Evolutionary conservation across 2,113 vertebrate species (phyloP).

Genomic region (Vireo altiloquus): DNA sequence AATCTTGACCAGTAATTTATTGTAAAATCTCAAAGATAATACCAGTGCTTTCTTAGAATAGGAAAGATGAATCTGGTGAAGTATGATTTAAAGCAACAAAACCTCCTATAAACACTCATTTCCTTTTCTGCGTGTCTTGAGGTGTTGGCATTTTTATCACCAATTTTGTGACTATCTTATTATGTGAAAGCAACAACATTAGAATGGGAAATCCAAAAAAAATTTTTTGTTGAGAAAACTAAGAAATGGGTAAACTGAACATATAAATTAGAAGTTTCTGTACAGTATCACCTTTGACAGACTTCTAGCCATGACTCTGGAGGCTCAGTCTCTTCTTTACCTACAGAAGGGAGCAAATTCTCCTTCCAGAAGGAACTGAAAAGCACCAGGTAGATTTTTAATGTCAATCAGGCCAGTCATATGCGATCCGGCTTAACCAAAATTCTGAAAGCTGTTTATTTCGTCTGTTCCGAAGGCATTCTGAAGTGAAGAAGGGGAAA

Average conservation of each 20-base stretch:
- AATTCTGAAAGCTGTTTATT: not conserved
- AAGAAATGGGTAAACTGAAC: not conserved
- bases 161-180: not conserved
- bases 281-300: not conserved
- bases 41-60: not conserved
- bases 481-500: not conserved
- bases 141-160: not conserved
- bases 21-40: not conserved
- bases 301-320: not conserved
- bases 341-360: not conserved
- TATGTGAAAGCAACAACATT: not conserved
- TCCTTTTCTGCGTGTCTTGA: not conserved
- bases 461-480: not conserved
- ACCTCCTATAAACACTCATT: not conserved
- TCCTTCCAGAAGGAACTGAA: not conserved
- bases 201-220: not conserved
- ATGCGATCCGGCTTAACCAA: not conserved
- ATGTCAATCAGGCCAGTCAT: not conserved
- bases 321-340: not conserved
- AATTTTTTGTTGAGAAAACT: not conserved
- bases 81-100: not conserved
- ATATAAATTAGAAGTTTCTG: not conserved
- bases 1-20: not conserved
- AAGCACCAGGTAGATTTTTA: not conserved
- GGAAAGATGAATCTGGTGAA: not conserved